Conservation (phyloP, 1,140 invertebrate genomes). For the Mya arenaria region DNA sequence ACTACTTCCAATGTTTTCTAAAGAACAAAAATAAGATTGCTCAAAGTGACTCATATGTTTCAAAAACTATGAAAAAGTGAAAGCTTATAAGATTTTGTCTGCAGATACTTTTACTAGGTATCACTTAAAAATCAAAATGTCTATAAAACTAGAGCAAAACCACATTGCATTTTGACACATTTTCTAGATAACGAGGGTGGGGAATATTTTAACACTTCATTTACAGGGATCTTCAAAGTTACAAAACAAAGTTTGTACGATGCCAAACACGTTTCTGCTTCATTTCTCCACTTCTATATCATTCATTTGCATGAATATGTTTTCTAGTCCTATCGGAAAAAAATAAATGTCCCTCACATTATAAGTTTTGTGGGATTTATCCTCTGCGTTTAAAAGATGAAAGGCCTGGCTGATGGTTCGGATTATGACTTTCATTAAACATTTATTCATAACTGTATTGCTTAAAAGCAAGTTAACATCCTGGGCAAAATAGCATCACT, state of each 20-base stretch:
- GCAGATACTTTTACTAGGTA: no score
- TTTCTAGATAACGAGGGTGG: slow-evolving; percentile 3
- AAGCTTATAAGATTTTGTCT: no score
- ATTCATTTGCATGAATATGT: not conserved
- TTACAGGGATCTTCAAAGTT: slow-evolving; percentile 8
- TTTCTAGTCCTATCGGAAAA: not conserved
- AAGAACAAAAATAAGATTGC: no score
- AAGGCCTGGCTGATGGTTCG: not conserved
- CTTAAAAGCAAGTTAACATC: not conserved
- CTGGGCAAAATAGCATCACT: not conserved
- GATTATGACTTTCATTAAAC: not conserved
- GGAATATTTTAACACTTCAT: slow-evolving; percentile 43
- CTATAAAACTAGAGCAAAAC: not conserved
- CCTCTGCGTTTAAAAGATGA: not conserved
- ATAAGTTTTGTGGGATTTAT: not conserved
- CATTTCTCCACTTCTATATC: not conserved
- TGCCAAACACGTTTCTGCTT: slow-evolving; percentile 9
- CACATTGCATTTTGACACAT: not conserved
- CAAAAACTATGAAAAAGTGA: no score
- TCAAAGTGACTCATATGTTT: no score
- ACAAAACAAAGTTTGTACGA: slow-evolving; percentile 19
- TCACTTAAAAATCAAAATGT: no score
- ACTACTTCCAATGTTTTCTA: no score
- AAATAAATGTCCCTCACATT: not conserved
- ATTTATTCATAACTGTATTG: not conserved